Conservation (phyloP, 2,113 vertebrate species). For the Lepisosteus oculatus region DNA sequence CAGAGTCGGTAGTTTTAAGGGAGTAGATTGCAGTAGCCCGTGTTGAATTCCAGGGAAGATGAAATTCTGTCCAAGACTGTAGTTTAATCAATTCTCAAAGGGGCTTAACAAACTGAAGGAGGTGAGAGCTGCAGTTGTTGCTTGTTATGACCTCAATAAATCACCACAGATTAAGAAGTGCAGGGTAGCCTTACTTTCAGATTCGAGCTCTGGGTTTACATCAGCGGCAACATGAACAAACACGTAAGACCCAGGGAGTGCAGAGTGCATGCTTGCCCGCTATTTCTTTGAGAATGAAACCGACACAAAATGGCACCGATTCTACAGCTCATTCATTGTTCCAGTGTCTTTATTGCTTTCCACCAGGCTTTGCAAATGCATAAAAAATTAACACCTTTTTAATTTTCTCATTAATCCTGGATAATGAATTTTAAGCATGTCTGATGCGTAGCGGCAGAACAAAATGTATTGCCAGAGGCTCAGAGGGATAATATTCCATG, state of each 20-base stretch:
- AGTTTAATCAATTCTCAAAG: slow-evolving; percentile 16
- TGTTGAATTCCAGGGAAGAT: not conserved
- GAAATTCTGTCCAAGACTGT: no score
- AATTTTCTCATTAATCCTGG: slow-evolving; percentile 7
- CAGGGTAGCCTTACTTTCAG: slow-evolving; percentile 10
- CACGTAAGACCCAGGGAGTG: not conserved
- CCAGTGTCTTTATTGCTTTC: not conserved
- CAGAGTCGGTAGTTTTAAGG: no score
- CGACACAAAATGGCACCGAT: no score
- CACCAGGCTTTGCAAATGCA: not conserved
- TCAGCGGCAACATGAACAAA: not conserved
- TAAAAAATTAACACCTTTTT: not conserved
- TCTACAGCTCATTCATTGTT: no score
- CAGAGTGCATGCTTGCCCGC: no score
- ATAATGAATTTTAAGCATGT: slow-evolving; percentile 11
- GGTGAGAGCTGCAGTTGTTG: slow-evolving; percentile 5
- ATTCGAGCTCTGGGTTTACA: not conserved
- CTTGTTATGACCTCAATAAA: slow-evolving; percentile 31
- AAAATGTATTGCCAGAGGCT: slow-evolving; percentile 6
- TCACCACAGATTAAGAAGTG: slow-evolving; percentile 28
- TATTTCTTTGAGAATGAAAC: not conserved
- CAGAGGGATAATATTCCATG: slow-evolving; percentile 14
- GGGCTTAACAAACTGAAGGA: slow-evolving; percentile 18
- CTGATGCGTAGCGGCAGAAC: slow-evolving; percentile 22
- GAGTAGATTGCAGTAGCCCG: not conserved